A percentile compares a stretch with the other conserved stretches of the same genome.
Evolutionary conservation across 2,797 vertebrate genomes (phyloP).

Genomic region (Onychomys arenicola): DNA sequence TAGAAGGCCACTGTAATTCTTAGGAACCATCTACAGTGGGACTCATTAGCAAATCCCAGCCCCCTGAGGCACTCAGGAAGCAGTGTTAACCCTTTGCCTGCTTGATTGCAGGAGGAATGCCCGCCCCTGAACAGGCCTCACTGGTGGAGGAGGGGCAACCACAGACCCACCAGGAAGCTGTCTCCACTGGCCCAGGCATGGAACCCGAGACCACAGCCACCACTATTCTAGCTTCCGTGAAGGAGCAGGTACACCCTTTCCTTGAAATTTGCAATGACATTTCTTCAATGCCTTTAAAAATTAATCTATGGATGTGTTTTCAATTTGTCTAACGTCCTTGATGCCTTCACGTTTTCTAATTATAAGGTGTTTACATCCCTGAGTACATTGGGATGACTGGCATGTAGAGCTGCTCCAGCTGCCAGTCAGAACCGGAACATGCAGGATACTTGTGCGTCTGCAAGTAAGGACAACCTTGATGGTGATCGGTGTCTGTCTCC

Average conservation of each 20-base stretch:
- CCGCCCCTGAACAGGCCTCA: constrained; percentile 95
- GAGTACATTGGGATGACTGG: constrained; percentile 81
- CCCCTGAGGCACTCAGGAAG: neutral
- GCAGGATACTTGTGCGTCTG: constrained; percentile 82
- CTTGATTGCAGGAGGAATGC: constrained; percentile 94
- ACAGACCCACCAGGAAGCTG: constrained; percentile 89
- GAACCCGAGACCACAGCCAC: constrained; percentile 95
- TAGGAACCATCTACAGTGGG: neutral
- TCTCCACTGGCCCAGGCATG: constrained; percentile 91
- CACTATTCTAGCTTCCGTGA: constrained; percentile 98
- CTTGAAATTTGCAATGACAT: constrained; percentile 49
- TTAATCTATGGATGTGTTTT: constrained; percentile 82
- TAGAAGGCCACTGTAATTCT: neutral
- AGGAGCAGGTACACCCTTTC: constrained; percentile 93
- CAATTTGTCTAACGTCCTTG: constrained; percentile 83
- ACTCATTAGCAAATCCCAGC: neutral
- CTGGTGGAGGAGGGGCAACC: constrained; percentile 93
- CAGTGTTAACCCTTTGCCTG: constrained; percentile 79
- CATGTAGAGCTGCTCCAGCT: constrained; percentile 77
- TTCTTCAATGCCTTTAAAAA: constrained; percentile 81
- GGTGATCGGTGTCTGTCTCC: constrained; percentile 80
- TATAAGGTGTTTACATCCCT: constrained; percentile 76
- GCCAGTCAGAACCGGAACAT: constrained; percentile 71
- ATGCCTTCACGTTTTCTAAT: constrained; percentile 82
- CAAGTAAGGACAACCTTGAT: constrained; percentile 80